A percentile compares a stretch with the other conserved stretches of the same genome.
These are phyloP conservation scores for Ptychodera flava DNA, from an alignment of 35 echinoderm and acorn worm genomes.

Conservation along the genomic window DNA sequence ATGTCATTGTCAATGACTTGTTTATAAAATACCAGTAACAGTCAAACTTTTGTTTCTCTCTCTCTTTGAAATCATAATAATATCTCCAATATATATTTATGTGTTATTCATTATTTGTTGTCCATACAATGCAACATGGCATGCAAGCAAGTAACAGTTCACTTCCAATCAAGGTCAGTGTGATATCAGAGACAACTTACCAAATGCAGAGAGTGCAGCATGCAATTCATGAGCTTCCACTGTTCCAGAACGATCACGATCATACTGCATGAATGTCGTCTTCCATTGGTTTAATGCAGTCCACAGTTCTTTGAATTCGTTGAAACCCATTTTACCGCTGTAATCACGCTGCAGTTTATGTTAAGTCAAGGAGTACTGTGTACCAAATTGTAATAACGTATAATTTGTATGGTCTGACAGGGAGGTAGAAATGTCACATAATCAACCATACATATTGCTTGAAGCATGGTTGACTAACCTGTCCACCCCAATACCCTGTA, in stretches of 20 bases:
- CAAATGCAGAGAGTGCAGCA: slow-evolving; percentile 62
- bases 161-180: no score
- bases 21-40: no score
- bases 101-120: no score
- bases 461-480: not conserved
- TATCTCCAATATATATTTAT: no score
- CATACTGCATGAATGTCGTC: slow-evolving; percentile 62
- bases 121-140: no score
- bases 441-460: not conserved
- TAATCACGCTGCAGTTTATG: slow-evolving; percentile 50
- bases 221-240: slow-evolving; percentile 73
- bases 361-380: not conserved
- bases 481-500: no score
- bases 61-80: no score
- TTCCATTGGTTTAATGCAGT: slow-evolving; percentile 87
- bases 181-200: no score
- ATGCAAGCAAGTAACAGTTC: no score
- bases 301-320: slow-evolving; percentile 98
- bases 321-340: slow-evolving; percentile 92
- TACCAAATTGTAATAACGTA: not conserved
- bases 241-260: slow-evolving; percentile 75
- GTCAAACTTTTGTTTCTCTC: no score
- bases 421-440: no score
- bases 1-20: no score
- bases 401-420: not conserved